Percentiles rank a stretch among this genome's conserved stretches.
Conservation (phyloP, 2,888 invertebrate species). For the Oeneis ivallda region DNA sequence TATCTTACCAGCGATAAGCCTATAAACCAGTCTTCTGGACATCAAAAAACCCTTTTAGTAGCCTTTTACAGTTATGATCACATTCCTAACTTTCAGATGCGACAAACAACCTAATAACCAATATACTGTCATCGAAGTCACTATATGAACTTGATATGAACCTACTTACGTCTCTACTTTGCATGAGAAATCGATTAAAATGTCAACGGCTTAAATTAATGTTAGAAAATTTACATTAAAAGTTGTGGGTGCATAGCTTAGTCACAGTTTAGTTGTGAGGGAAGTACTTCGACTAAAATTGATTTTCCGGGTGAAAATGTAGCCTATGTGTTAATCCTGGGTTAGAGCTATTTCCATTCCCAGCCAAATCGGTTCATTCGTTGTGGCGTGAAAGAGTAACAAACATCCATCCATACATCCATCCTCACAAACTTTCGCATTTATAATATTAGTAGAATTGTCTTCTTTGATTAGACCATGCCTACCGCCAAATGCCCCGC, state of each 20-base stretch:
- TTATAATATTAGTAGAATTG: too few species aligned
- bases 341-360: too few species aligned
- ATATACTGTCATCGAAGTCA: too few species aligned
- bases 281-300: not conserved
- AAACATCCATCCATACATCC: too few species aligned
- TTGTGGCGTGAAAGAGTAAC: too few species aligned
- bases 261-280: constrained; percentile 14
- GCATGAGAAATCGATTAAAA: constrained; percentile 44
- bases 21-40: constrained; percentile 36
- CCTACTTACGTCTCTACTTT: constrained; percentile 38
- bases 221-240: constrained; percentile 35
- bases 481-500: not conserved
- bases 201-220: constrained; percentile 37
- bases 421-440: too few species aligned
- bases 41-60: constrained; percentile 37
- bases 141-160: too few species aligned
- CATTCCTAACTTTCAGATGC: constrained; percentile 41
- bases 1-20: constrained; percentile 27
- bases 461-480: not conserved
- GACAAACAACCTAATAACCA: constrained; percentile 40
- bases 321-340: too few species aligned
- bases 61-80: constrained; percentile 39
- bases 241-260: constrained; percentile 21
- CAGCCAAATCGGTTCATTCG: too few species aligned
- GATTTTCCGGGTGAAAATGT: too few species aligned